Evolutionary conservation across 1,140 invertebrate genomes (phyloP), one percentile per base, ranked within the genome.

Genomic region (Formica selysi): DNA sequence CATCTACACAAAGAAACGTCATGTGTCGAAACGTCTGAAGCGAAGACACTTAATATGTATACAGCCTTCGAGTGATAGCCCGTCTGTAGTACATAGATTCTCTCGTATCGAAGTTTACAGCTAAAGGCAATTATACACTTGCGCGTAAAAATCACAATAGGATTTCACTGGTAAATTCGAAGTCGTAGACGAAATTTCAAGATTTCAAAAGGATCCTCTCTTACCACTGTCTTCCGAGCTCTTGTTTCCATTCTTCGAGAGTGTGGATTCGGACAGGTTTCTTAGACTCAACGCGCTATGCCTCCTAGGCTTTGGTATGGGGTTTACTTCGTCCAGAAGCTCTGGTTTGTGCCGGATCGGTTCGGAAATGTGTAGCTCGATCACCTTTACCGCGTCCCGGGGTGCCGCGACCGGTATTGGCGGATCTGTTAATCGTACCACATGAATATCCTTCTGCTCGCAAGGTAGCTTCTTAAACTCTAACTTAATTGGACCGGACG

Each of bases 291-390:
- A 89, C 79, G 92, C 89, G 54, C 89, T 92, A 38, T 94, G 92
- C 70, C 94, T 91, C 36, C 92, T 89, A 1, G 93, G 94, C 76
- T 93, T 93, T 10, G 91, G 89, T 38, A 94, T 81, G 0, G 93
- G 92, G 89, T 93, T 94, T 10, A 93, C 62, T 7, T 92, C 87
- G 2, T 92, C 91, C 4, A 65, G 32, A 0, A 92, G 57, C 11
- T 94, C 91, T 0, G 93, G 86, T 59, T 87, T 92, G 2, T 87
- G 86, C 62, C 44, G 93, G 16, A 95, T 94, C 10, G 94, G 94
- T 54, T 95, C 94, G 0, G 93, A 92, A 76, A 95, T 95, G n/a
- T 94, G 94, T 51, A 94, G 64, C 44, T 95, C 94, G 32, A 94
- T 93, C 8, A 94, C 90, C 83, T 95, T 94, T 0, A 95, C 90